These are phyloP conservation scores for Octodonta nipae DNA, from an alignment of 2,888 invertebrate species.

Conservation along the genomic window DNA sequence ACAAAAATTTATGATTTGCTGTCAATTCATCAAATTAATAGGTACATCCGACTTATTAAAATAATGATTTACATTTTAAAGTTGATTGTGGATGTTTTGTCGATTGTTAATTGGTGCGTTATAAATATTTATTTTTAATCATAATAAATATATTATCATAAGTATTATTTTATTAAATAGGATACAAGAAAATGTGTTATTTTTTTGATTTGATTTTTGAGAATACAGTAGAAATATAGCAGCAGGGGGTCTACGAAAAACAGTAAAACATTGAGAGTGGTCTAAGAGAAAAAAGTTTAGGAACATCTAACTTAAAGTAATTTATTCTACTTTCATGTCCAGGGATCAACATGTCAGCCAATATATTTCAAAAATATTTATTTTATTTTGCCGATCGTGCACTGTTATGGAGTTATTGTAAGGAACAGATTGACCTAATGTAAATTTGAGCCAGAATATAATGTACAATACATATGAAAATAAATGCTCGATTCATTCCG, in stretches of 20 bases:
- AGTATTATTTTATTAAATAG: neutral
- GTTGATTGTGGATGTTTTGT: neutral
- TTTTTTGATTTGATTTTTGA: neutral
- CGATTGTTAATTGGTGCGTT: too few relatives aligned
- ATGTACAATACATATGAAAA: too few relatives aligned
- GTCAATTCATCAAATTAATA: constrained; percentile 2
- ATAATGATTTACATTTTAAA: neutral
- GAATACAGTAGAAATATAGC: neutral
- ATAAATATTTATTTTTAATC: too few relatives aligned
- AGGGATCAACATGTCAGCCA: too few relatives aligned
- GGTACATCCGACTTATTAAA: constrained; percentile 4
- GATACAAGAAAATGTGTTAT: constrained; percentile 1
- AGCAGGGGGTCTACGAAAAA: neutral
- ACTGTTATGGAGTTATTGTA: too few relatives aligned
- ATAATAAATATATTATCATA: too few relatives aligned
- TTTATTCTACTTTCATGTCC: too few relatives aligned
- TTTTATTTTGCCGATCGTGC: too few relatives aligned
- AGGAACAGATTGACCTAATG: too few relatives aligned
- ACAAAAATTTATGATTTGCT: constrained; percentile 4
- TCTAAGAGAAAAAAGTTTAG: neutral
- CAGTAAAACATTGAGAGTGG: constrained; percentile 1
- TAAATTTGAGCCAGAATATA: too few relatives aligned
- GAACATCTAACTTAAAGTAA: neutral
- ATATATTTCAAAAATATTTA: too few relatives aligned
- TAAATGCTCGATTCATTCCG: too few relatives aligned